These are phyloP conservation scores for Calephelis nemesis DNA, from an alignment of 1,140 invertebrate genomes.

Conservation along the genomic window DNA sequence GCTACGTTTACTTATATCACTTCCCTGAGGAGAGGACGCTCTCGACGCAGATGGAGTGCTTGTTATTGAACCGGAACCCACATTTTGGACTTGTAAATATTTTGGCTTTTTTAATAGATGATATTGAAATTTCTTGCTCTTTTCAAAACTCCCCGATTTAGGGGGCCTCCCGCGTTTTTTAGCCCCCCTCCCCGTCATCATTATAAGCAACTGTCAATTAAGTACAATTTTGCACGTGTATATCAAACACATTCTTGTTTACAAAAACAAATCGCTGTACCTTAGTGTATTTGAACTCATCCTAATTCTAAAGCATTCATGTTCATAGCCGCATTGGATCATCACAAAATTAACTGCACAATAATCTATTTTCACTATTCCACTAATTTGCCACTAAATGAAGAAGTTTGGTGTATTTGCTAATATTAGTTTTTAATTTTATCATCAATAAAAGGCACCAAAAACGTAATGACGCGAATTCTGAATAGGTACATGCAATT, in stretches of 20 bases:
- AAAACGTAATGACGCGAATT: conserved; percentile 82
- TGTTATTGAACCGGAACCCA: conserved; percentile 84
- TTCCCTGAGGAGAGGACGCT: conserved; percentile 86
- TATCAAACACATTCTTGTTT: conserved; percentile 79
- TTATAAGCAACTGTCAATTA: conserved; percentile 77
- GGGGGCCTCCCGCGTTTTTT: conserved; percentile 93
- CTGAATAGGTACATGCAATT: conserved; percentile 76
- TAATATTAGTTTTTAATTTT: conserved; percentile 41
- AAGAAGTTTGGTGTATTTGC: conserved; percentile 4
- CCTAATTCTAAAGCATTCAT: conserved; percentile 75
- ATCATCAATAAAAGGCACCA: conserved; percentile 77
- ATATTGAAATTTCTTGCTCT: conserved; percentile 90
- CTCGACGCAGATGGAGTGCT: conserved; percentile 89
- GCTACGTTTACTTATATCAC: conserved; percentile 84
- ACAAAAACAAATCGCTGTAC: conserved; percentile 77
- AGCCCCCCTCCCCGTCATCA: conserved; percentile 90
- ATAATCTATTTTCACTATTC: conserved; percentile 10
- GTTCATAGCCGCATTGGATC: conserved; percentile 43
- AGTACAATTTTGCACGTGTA: conserved; percentile 79
- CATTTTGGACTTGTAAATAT: conserved; percentile 85
- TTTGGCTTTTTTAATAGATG: conserved; percentile 95
- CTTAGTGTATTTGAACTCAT: conserved; percentile 74
- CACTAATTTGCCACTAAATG: conserved; percentile 18
- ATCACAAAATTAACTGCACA: conserved; percentile 4
- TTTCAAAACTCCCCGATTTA: conserved; percentile 91